Conservation (phyloP, 2,797 vertebrate genomes). For the Parambassis ranga region DNA sequence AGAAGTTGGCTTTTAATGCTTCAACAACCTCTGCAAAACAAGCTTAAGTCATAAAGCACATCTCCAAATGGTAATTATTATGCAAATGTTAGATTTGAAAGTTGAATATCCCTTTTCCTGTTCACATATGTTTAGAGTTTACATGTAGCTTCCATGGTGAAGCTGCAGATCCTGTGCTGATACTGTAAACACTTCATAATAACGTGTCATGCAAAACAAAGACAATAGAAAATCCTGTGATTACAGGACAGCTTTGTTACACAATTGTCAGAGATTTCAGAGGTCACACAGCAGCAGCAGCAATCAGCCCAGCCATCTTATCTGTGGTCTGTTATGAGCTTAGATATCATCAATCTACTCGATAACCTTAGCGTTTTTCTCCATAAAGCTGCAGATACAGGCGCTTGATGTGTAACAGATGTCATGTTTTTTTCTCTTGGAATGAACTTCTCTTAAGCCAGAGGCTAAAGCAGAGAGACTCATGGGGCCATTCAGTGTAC, state of each 20-base stretch:
- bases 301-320: background rate
- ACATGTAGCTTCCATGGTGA: no score
- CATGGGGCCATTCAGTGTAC: background rate
- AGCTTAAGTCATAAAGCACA: no score
- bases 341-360: background rate
- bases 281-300: background rate
- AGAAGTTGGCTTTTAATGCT: no score
- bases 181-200: background rate
- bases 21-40: no score
- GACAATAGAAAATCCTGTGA: background rate
- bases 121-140: no score
- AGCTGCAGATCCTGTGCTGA: background rate
- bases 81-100: no score
- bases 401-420: no score
- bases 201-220: no score
- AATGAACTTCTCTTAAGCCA: background rate
- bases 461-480: no score
- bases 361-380: background rate
- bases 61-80: no score
- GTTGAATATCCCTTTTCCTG: no score
- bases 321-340: background rate
- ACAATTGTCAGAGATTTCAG: background rate
- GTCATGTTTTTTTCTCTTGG: background rate
- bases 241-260: constrained; percentile 1
- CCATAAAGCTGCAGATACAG: background rate